Conservation (phyloP, 2,797 vertebrate species). For the Channa striata region DNA sequence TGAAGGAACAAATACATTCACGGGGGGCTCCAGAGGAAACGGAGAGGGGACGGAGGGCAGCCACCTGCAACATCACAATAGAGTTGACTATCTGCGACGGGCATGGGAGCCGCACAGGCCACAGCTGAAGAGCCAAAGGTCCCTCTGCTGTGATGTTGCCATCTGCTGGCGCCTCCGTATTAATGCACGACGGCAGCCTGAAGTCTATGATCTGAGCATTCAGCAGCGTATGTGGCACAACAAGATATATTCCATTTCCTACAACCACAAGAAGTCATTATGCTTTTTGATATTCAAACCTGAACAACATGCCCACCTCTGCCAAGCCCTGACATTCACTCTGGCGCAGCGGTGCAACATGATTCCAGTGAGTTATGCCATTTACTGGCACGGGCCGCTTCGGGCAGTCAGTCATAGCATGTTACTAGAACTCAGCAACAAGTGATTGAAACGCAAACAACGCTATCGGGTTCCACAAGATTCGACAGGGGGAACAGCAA, state of each 20-base stretch:
- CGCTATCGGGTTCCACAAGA: slow-evolving; percentile 62
- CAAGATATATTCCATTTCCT: slow-evolving; percentile 35
- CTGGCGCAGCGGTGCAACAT: slow-evolving; percentile 49
- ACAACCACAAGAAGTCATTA: slow-evolving; percentile 52
- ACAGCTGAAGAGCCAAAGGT: slow-evolving; percentile 37
- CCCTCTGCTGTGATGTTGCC: slow-evolving; percentile 79
- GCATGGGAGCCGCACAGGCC: slow-evolving; percentile 39
- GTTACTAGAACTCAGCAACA: slow-evolving; percentile 72
- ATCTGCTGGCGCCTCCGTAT: slow-evolving; percentile 77
- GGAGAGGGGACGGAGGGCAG: slow-evolving; percentile 47
- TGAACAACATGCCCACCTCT: slow-evolving; percentile 51
- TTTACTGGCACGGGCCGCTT: slow-evolving; percentile 59
- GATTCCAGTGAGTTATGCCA: slow-evolving; percentile 63
- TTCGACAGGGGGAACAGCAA: slow-evolving; percentile 31
- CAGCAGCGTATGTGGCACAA: slow-evolving; percentile 26
- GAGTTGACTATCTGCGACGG: slow-evolving; percentile 38
- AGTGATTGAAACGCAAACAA: slow-evolving; percentile 71
- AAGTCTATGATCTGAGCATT: slow-evolving; percentile 21
- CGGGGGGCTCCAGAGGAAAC: slow-evolving; percentile 54
- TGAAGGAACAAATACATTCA: slow-evolving; percentile 66
- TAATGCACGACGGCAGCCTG: slow-evolving; percentile 35
- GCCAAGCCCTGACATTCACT: slow-evolving; percentile 26
- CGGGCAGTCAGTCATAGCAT: slow-evolving; percentile 37
- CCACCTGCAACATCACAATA: slow-evolving; percentile 74
- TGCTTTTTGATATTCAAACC: slow-evolving; percentile 41